A percentile compares a stretch with the other conserved stretches of the same genome.
Evolutionary conservation across 2,797 vertebrate species (phyloP).

Genomic region (Pogonophryne albipinna): DNA sequence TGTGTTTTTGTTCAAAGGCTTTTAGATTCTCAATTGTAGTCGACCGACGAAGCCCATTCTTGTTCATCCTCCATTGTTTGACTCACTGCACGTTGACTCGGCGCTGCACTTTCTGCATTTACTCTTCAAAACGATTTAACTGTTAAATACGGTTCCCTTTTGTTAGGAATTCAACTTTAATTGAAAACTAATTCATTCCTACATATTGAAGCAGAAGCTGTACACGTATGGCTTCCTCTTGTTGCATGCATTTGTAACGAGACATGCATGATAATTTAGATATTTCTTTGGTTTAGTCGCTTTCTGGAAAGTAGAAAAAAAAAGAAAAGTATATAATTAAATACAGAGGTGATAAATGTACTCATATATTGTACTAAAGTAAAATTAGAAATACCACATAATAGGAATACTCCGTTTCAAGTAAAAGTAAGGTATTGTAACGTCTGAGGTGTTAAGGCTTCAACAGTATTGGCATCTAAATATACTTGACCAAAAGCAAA

Average conservation of each 20-base stretch:
- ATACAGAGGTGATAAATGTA: no score
- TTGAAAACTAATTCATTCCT: neutral
- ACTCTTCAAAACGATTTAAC: slow-evolving; percentile 17
- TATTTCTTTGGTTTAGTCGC: neutral
- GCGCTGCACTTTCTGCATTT: slow-evolving; percentile 45
- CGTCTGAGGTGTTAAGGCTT: no score
- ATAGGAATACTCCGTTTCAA: no score
- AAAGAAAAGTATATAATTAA: neutral
- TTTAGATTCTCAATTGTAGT: slow-evolving; percentile 31
- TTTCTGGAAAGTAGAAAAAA: neutral
- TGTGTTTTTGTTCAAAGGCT: slow-evolving; percentile 9
- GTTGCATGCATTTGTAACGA: neutral
- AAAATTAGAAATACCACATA: no score
- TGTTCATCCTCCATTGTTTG: slow-evolving; percentile 73
- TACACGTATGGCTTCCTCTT: neutral
- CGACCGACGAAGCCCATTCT: slow-evolving; percentile 42
- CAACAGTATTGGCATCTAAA: no score
- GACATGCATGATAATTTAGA: neutral
- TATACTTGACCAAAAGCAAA: no score
- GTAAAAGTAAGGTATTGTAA: no score
- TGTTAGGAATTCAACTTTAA: neutral
- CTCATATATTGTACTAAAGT: no score
- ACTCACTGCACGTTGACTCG: slow-evolving; percentile 23
- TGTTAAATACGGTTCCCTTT: neutral
- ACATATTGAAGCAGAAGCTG: neutral